Base-by-base conservation (phyloP, 2,888 invertebrate genomes). In the Hirtodrosophila alboralis region DNA sequence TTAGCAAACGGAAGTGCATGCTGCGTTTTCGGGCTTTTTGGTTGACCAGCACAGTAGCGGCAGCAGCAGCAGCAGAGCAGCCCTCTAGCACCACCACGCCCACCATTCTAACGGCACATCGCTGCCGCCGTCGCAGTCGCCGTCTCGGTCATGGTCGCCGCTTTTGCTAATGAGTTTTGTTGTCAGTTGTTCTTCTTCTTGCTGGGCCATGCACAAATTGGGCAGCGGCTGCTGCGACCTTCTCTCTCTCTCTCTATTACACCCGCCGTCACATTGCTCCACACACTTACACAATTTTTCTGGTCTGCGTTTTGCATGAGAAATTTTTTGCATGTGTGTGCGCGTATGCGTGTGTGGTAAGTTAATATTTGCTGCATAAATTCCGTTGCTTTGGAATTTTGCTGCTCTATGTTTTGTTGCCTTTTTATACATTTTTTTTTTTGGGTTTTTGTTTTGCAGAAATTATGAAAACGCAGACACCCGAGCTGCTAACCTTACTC, bases 321-420 rank as follows among this genome's bases (percentile, higher is more conserved):
- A 54, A 70, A 64, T 71, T 63, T 53, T 53, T 9, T 40, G n/a
- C 33, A 37, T 34, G 14, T 41, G 36, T 56, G 37, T 58, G 16
- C 52, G 34, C 43, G 45, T 56, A 33, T 69, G 37, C 69, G 53
- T 74, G 64, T 67, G 67, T 59, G 59, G 81, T 75, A 75, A 84
- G 81, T 83, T 84, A 83, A 83, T 83, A 83, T 83, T 83, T 83
- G 84, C 81, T 67, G 79, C 81, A 79, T 79, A 81, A 81, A 79
- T 79, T 79, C 76, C 79, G 75, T 43, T 40, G 66, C 76, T 74
- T 72, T 75, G 78, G 78, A 74, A 79, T 81, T n/a, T 81, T 76
- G 44, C 63, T 61, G 69, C 56, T 49, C 65, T 76, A 56, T 63
- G 63, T 74, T 75, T 74, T 34, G 53, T 62, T 60, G n/a, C n/a